Evolutionary conservation across 2,797 vertebrate genomes (phyloP), one percentile per base, ranked within the genome.

Genomic region (Pseudocheirus occidentalis): DNA sequence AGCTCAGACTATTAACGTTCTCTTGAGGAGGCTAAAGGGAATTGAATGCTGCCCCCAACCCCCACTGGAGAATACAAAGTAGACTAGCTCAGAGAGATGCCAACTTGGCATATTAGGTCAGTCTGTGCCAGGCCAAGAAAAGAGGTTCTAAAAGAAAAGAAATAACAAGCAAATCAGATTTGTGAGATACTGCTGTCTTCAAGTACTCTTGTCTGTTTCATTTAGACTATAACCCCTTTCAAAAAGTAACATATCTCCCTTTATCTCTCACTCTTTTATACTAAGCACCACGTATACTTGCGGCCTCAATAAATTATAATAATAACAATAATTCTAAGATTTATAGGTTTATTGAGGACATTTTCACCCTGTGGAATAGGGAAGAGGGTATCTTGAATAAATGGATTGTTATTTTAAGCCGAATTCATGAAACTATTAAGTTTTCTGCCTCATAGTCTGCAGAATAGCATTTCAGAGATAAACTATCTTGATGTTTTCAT

Each of bases 401-500:
- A 98, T 94, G 97, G 96, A 97, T 97, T 98, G 98, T 98, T 98
- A 97, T 98, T 98, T 98, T 98, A 98, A 98, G 98, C 97, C 96
- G 98, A 98, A 98, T 98, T 98, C 98, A 98, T 98, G 98, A 98
- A 92, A 96, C 98, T 98, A 97, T 98, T 99, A 98, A 96, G 90
- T 97, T 98, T 98, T 98, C 97, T 97, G 95, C 97, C 94, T 98
- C 55, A 0, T 96, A 97, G 96, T 97, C 97, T 97, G 95, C 96
- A 97, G 95, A 98, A 96, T 59, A 98, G 97, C 97, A 97, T 98
- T 98, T 98, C 97, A 98, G 96, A 98, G 98, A 98, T 98, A 98
- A 98, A 98, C 98, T 98, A 97, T 98, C 98, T 98, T 98, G 98
- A 98, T 98, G 98, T 98, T 98, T 98, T 99, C 98, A 98, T 98